Base-by-base conservation (phyloP, 2,888 invertebrate genomes). In the Dynastes tityus region DNA sequence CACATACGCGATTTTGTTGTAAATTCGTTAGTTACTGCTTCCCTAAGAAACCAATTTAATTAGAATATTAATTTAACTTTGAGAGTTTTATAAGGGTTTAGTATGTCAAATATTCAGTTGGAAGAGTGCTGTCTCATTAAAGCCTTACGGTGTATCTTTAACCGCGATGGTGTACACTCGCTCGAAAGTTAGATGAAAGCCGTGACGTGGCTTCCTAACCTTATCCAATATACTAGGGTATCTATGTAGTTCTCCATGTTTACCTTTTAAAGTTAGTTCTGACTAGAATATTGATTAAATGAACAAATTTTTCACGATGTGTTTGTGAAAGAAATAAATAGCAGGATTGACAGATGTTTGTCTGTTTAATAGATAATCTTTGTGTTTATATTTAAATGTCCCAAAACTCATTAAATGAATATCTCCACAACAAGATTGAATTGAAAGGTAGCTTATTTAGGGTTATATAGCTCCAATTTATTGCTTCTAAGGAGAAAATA, bases 41-140 rank as follows among this genome's bases (percentile, higher is more conserved):
- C 2, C 29, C 22, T 29, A 53, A 70, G 68, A 51, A 70, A 70
- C 68, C 8, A 53, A 70, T 2, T 70, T 53, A 49, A 70, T 70
- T 70, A 70, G 29, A 49, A 70, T 70, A 45, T 22, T 70, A 70
- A 70, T 70, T 70, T 32, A 70, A 51, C 11, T 53, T 70, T 29
- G 29, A 70, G 49, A n/a, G 53, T 70, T 53, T 11, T 27, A 45
- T 70, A 70, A 29, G 68, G 22, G 45, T 49, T n/a, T 27, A 51
- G 49, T 29, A 4, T 27, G 22, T 53, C n/a, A 51, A 51, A 22
- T 27, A 22, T n/a, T 49, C 37, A 11, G 4, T 51, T 49, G n/a
- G 53, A 53, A 53, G 51, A 70, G 51, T 45, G 51, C 29, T 51
- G 29, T 70, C 51, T 51, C 51, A 70, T 70, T 70, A 53, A 29